Evolutionary conservation across 2,797 vertebrate species (phyloP), one percentile per base, ranked within the genome.

Genomic region (Pristis pectinata): DNA sequence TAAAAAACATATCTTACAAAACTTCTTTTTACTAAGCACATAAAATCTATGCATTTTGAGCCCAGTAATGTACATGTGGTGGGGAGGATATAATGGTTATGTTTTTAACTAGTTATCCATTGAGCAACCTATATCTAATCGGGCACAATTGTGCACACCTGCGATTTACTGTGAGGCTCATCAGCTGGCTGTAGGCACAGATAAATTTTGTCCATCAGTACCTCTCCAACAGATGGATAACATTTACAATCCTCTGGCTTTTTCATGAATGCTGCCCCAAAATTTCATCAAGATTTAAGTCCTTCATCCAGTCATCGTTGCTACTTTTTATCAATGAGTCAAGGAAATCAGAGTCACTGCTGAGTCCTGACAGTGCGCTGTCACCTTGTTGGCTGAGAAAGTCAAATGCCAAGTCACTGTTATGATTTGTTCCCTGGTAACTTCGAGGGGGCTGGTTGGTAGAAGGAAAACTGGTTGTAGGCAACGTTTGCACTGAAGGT

Each of bases 221-320:
- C 92, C 37, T 74, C 24, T 93, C 92, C 67, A 49, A 74, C 41
- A 41, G 80, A 94, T 82, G 34, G 76, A 61, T 83, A 94, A 94
- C 59, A 80, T 94, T 94, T 94, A 82, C 77, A 94, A 94, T 80
- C 94, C 74, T 80, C 77, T 64, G 53, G 19, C 5, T 41, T 82
- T 41, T 94, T 94, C 94, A 94, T 11, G 98, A 98, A 95, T 98
- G 98, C 95, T 97, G 97, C n/a, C 98, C 99, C 95, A 99, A 97
- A 96, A 99, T 99, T 97, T 99, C 99, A 96, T 99, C 99, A 0
- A 99, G 97, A 96, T 99, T 99, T 95, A 99, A 99, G 95, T 99
- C 99, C 97, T 99, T 99, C 98, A 99, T 99, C 99, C 99, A 99
- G 97, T 99, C 99, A 91, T 99, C 99, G 0, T 98, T 99, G 94